Percentiles rank a stretch among this genome's conserved stretches.
These are phyloP conservation scores for Hippasteria phrygiana DNA, from an alignment of 53 echinoderm and acorn worm species.

Conservation along the genomic window DNA sequence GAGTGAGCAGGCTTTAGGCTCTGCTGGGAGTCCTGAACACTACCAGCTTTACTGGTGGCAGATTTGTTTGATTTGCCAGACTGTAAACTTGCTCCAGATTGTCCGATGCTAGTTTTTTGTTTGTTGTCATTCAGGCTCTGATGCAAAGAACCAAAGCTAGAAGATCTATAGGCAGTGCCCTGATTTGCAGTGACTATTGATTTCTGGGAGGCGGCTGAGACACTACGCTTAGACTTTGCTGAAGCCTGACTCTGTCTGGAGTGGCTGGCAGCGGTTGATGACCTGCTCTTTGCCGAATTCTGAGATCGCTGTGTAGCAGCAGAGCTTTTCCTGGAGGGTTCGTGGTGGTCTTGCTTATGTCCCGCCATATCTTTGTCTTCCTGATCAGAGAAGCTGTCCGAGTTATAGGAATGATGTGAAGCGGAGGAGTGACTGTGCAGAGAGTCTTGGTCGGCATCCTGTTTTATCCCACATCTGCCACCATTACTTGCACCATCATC, in stretches of 20 bases:
- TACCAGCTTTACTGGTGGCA: constrained; percentile 17
- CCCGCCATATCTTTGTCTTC: constrained; percentile 1
- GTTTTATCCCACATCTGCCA: constrained; percentile 41
- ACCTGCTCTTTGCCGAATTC: constrained; percentile 13
- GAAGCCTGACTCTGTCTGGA: constrained; percentile 46
- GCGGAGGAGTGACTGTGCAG: constrained; percentile 37
- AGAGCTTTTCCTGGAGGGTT: constrained; percentile 52
- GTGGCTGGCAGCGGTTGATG: constrained; percentile 16
- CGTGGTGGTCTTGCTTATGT: constrained; percentile 47
- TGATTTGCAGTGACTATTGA: constrained; percentile 26
- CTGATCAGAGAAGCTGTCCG: constrained; percentile 23
- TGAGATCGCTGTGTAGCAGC: constrained; percentile 45
- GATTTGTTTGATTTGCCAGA: constrained; percentile 24
- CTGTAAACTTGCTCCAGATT: constrained; percentile 24
- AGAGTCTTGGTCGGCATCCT: constrained; percentile 42
- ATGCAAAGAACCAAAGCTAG: constrained; percentile 53
- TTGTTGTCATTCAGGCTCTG: constrained; percentile 22
- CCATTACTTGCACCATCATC: constrained; percentile 49
- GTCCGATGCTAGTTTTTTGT: constrained; percentile 1
- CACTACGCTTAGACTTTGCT: constrained; percentile 21
- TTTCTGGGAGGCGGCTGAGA: constrained; percentile 51
- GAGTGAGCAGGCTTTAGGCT: constrained; percentile 68
- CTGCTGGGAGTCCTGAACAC: constrained; percentile 52
- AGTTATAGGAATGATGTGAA: constrained; percentile 35
- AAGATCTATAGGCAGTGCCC: constrained; percentile 32